Evolutionary conservation across 2,888 invertebrate species (phyloP), one percentile per base, ranked within the genome.

Genomic region (Anthophora plumipes): DNA sequence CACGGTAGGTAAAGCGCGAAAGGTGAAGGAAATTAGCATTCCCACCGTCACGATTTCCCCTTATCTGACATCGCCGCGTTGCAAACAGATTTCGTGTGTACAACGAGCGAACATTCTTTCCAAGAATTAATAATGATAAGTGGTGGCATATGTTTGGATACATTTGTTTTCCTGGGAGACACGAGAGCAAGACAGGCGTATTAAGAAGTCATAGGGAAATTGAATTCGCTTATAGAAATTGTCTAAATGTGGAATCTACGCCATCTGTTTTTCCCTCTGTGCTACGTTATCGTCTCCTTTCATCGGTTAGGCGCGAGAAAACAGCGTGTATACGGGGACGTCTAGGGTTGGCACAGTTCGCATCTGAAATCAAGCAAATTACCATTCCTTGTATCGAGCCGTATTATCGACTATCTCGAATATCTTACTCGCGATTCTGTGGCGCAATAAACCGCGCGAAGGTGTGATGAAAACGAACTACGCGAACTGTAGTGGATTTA

Each of bases 351-450:
- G 61, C 55, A n/a, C 6, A 25, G 52, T 48, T 46, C 68, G 69
- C 61, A 72, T 78, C 25, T 57, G 64, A 72, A 79, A 64, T 63
- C 64, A 70, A 82, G 76, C 73, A 73, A 77, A 85, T 85, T 85
- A 83, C 80, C 77, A 81, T 81, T 80, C 79, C 61, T 55, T 64
- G 41, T 61, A 75, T 72, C 78, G 60, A 25, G 63, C 64, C 61
- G 73, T 46, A 66, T 83, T 79, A 83, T 83, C 80, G 78, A 55
- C 70, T 54, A 71, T 76, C 73, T 71, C 57, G 68, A 78, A 70
- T 81, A 76, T 77, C 76, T 81, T 60, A 79, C 59, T 81, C 64
- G 77, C 57, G 79, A 63, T 37, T 54, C n/a, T 54, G 43, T 74
- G 60, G 57, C 63, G 76, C 57, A 80, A 82, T 60, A 57, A 69